phyloP scores from a whole-genome alignment of 2,113 vertebrate genomes.

The Heterocephalus glaber region DNA sequence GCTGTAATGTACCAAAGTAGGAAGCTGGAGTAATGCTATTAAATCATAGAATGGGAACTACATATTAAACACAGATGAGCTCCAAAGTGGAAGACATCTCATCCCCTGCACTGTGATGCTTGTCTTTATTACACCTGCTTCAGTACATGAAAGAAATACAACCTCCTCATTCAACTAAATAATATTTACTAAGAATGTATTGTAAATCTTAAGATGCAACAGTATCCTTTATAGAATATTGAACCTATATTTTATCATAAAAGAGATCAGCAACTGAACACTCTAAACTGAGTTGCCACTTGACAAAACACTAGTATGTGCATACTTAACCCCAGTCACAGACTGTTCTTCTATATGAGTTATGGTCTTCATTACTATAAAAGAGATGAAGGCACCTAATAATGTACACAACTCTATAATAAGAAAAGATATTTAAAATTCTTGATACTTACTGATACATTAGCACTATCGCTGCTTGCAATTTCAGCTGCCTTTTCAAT shows the following conservation, averaged over 20 bases:
- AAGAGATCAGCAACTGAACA: not conserved
- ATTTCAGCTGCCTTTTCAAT: slow-evolving; percentile 98
- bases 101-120: not conserved
- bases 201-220: not conserved
- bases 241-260: not conserved
- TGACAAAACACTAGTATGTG: not conserved
- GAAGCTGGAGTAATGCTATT: not conserved
- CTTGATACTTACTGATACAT: slow-evolving; percentile 89
- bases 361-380: not conserved
- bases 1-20: not conserved
- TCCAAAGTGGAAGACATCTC: not conserved
- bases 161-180: not conserved
- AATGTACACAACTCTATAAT: not conserved
- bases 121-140: not conserved
- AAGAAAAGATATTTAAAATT: slow-evolving; percentile 21
- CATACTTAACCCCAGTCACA: not conserved
- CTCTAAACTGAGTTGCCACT: not conserved
- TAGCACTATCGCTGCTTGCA: slow-evolving; percentile 89
- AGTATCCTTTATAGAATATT: not conserved
- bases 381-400: not conserved
- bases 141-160: not conserved
- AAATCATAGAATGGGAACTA: slow-evolving; percentile 22
- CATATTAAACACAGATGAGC: not conserved
- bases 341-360: not conserved
- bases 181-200: not conserved